phyloP scores from a whole-genome alignment of 2,113 vertebrate genomes.

The Variabilichromis moorii region DNA sequence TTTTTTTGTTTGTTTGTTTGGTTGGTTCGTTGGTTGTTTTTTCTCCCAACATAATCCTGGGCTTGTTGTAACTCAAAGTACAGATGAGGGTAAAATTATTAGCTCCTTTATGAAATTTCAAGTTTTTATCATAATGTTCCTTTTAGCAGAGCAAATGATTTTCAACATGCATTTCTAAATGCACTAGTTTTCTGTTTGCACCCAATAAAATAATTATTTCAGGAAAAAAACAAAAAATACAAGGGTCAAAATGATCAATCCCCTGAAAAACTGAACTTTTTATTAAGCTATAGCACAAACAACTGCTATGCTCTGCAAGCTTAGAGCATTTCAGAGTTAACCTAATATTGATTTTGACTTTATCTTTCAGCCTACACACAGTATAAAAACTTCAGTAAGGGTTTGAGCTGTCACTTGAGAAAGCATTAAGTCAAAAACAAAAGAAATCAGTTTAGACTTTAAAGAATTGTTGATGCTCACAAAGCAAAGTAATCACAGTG shows the following conservation, averaged over 20 bases:
- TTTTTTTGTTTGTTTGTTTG: not conserved
- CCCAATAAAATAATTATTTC: not conserved
- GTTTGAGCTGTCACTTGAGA: not conserved
- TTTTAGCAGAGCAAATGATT: not conserved
- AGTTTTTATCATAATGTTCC: not conserved
- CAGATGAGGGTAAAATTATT: not conserved
- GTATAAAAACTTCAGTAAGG: not conserved
- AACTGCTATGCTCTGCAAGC: not conserved
- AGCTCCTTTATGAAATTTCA: not conserved
- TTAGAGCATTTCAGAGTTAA: not conserved
- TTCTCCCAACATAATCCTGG: not conserved
- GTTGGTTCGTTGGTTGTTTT: fast-evolving
- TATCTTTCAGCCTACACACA: not conserved
- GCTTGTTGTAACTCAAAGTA: not conserved
- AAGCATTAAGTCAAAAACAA: not conserved
- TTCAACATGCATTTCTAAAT: not conserved
- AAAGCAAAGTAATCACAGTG: not conserved
- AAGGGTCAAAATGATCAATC: not conserved
- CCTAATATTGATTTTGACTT: not conserved
- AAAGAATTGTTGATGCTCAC: not conserved
- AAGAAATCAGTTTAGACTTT: not conserved
- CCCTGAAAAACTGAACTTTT: not conserved
- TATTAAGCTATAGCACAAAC: not conserved
- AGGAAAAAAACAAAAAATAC: not conserved
- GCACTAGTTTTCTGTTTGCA: not conserved